phyloP scores from a whole-genome alignment of 35 echinoderm and acorn worm species.

The Ptychodera flava region DNA sequence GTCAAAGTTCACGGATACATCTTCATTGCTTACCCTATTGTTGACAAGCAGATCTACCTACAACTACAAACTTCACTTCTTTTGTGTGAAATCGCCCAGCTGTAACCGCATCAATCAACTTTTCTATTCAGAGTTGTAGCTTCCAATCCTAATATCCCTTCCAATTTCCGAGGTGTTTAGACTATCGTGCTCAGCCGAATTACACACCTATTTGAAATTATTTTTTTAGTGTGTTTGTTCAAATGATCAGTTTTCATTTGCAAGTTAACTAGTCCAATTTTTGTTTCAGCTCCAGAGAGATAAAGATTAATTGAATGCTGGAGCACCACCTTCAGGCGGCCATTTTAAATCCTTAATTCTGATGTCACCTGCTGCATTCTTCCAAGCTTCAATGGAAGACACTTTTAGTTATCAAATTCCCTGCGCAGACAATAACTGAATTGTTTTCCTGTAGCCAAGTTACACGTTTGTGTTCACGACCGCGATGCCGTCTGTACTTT shows the following conservation, averaged over 20 bases:
- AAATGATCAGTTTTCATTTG: not conserved
- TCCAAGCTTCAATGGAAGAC: no score
- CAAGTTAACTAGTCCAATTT: no score
- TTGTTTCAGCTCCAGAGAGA: no score
- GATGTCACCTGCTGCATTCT: no score
- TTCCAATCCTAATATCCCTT: not conserved
- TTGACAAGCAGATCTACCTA: not conserved
- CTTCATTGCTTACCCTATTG: not conserved
- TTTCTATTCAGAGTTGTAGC: not conserved
- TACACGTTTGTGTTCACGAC: no score
- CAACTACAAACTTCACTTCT: not conserved
- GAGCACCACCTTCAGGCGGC: no score
- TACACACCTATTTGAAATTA: not conserved
- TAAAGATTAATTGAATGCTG: no score
- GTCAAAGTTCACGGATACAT: not conserved
- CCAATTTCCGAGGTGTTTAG: not conserved
- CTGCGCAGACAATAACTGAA: no score
- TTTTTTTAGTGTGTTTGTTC: not conserved
- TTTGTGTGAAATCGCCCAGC: not conserved
- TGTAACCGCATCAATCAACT: not conserved
- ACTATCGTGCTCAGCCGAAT: not conserved
- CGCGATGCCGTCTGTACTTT: no score
- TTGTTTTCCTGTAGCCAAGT: no score
- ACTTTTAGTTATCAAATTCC: no score
- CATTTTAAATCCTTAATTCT: no score